phyloP scores from a whole-genome alignment of 1,140 invertebrate genomes.

The Hycleus phaleratus region DNA sequence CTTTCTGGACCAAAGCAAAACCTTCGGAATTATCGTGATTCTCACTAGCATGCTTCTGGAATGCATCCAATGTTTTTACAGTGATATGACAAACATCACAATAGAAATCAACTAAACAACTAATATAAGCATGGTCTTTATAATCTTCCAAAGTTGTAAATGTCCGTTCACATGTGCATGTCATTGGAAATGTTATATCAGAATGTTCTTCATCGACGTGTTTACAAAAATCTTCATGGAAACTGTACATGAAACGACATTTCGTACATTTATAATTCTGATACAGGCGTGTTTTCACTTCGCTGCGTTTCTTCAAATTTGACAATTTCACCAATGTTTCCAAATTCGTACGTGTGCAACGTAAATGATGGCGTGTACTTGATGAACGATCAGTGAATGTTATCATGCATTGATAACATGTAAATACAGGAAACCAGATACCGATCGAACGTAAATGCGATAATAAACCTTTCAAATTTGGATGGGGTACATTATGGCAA shows the following conservation, averaged over 20 bases:
- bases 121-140: slow-evolving; percentile 30
- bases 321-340: slow-evolving; percentile 30
- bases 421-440: slow-evolving; percentile 41
- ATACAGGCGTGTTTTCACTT: slow-evolving; percentile 32
- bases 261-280: slow-evolving; percentile 34
- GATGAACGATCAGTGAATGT: slow-evolving; percentile 41
- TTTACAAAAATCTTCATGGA: slow-evolving; percentile 33
- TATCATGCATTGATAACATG: slow-evolving; percentile 51
- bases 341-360: slow-evolving; percentile 17
- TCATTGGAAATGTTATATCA: slow-evolving; percentile 13
- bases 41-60: slow-evolving; percentile 27
- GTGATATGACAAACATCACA: slow-evolving; percentile 35
- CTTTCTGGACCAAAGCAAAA: slow-evolving; percentile 25
- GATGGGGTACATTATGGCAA: slow-evolving; percentile 31
- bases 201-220: slow-evolving; percentile 33
- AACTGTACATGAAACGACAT: slow-evolving; percentile 33
- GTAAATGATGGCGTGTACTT: slow-evolving; percentile 27
- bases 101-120: slow-evolving; percentile 32
- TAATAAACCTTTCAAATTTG: slow-evolving; percentile 26
- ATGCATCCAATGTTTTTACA: slow-evolving; percentile 28
- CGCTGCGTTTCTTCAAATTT: slow-evolving; percentile 26
- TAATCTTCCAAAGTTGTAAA: slow-evolving; percentile 30
- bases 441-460: slow-evolving; percentile 28
- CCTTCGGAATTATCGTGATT: slow-evolving; percentile 33
- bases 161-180: slow-evolving; percentile 25